A percentile compares a stretch with the other conserved stretches of the same genome.
phyloP scores from a whole-genome alignment of 2,797 vertebrate species.

The Lagothrix lagotricha region DNA sequence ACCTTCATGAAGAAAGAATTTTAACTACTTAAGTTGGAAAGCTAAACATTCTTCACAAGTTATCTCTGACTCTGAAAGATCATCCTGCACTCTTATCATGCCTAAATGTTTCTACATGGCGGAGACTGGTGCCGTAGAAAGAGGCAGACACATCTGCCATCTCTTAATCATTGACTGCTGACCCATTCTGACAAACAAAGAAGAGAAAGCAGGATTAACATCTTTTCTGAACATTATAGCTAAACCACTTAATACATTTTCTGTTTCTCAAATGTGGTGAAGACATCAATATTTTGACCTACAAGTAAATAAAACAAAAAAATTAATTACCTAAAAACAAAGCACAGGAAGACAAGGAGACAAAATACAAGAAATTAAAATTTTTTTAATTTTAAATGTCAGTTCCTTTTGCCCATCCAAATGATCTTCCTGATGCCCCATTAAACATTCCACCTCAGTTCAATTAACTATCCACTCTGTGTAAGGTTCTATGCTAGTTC shows the following conservation, averaged over 20 bases:
- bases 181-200: slow-evolving; percentile 44
- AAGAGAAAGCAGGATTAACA: background rate
- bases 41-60: slow-evolving; percentile 61
- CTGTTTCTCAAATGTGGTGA: slow-evolving; percentile 32
- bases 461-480: background rate
- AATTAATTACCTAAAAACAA: background rate
- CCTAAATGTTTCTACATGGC: slow-evolving; percentile 54
- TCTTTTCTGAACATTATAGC: background rate
- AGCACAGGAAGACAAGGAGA: background rate
- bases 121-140: slow-evolving; percentile 43
- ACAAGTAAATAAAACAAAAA: background rate
- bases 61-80: slow-evolving; percentile 72
- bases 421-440: background rate
- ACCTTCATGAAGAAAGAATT: slow-evolving; percentile 57
- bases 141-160: slow-evolving; percentile 46
- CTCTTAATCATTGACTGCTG: slow-evolving; percentile 56
- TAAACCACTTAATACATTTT: background rate
- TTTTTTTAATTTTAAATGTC: background rate
- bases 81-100: slow-evolving; percentile 49
- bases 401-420: background rate
- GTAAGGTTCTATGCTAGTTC: background rate
- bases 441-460: background rate
- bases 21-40: slow-evolving; percentile 57
- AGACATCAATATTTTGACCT: slow-evolving; percentile 13
- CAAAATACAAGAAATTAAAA: background rate